A percentile compares a stretch with the other conserved stretches of the same genome.
These are phyloP conservation scores for Netelia melanura DNA, from an alignment of 2,888 invertebrate genomes.

Conservation along the genomic window DNA sequence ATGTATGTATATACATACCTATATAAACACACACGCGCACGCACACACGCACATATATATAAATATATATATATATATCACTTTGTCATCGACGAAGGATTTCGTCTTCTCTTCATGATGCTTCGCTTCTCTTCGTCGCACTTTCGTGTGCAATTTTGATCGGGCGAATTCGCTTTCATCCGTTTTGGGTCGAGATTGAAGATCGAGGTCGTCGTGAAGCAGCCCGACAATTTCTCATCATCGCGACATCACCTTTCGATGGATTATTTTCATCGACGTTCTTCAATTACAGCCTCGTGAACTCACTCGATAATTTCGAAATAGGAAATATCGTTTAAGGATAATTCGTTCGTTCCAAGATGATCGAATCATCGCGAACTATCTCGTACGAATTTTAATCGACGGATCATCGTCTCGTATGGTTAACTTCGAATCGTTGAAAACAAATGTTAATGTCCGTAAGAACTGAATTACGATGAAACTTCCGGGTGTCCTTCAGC, in stretches of 20 bases:
- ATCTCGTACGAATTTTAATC: too few relatives aligned
- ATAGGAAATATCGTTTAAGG: neutral
- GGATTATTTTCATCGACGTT: neutral
- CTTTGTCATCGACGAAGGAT: conserved; percentile 11
- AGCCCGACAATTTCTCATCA: neutral
- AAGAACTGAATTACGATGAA: neutral
- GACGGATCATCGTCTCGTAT: neutral
- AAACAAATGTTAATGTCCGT: neutral
- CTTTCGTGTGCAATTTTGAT: neutral
- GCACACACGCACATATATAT: too few relatives aligned
- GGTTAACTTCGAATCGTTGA: neutral
- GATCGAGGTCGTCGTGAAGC: neutral
- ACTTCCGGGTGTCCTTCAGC: neutral
- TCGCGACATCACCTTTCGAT: too few relatives aligned
- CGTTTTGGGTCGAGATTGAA: neutral
- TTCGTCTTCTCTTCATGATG: conserved; percentile 42
- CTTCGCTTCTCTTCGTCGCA: neutral
- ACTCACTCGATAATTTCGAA: neutral
- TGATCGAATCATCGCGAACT: neutral
- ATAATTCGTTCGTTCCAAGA: neutral
- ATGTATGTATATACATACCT: neutral
- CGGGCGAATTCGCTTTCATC: neutral
- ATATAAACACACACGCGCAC: neutral
- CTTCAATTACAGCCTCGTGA: neutral
- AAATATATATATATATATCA: neutral